Conservation (phyloP, 37 sponge, comb jelly and placozoan genomes). For the Chondrosia reniformis region DNA sequence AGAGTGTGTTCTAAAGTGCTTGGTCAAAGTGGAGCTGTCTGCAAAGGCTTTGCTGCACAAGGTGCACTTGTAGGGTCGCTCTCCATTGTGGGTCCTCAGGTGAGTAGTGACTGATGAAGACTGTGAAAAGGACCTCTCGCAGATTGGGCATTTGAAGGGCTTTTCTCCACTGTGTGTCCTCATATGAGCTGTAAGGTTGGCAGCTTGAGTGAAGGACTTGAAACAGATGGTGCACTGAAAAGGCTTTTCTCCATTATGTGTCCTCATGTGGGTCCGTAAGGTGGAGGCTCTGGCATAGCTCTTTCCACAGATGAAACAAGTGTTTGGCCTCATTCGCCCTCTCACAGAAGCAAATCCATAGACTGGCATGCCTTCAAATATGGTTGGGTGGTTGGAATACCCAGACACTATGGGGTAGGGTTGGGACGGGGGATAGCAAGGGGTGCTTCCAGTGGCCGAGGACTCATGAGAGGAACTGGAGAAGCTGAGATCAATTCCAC, state of each 20-base stretch:
- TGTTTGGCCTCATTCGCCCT: slow-evolving; percentile 17
- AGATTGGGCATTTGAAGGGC: slow-evolving; percentile 89
- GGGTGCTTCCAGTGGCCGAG: background rate
- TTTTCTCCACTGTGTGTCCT: slow-evolving; percentile 96
- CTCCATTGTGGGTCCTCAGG: slow-evolving; percentile 92
- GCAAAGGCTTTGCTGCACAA: slow-evolving; percentile 85
- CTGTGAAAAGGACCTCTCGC: slow-evolving; percentile 85
- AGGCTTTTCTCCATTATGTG: slow-evolving; percentile 90
- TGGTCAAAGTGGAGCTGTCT: slow-evolving; percentile 87
- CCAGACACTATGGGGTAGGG: background rate
- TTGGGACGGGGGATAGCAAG: background rate
- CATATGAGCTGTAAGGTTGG: slow-evolving; percentile 92
- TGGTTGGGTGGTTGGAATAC: background rate
- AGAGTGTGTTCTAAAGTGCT: slow-evolving; percentile 74
- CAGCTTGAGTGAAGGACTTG: slow-evolving; percentile 93
- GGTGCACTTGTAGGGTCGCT: slow-evolving; percentile 85
- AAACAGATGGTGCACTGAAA: slow-evolving; percentile 83
- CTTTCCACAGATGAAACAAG: slow-evolving; percentile 76
- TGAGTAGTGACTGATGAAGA: slow-evolving; percentile 87
- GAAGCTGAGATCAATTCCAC: slow-evolving; percentile 7
- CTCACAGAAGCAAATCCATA: background rate
- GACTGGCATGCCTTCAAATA: background rate
- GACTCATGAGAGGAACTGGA: background rate
- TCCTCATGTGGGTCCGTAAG: slow-evolving; percentile 83
- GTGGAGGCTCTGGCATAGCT: slow-evolving; percentile 76